Conservation (phyloP, 1,140 invertebrate genomes). For the Amyelois transitella region DNA sequence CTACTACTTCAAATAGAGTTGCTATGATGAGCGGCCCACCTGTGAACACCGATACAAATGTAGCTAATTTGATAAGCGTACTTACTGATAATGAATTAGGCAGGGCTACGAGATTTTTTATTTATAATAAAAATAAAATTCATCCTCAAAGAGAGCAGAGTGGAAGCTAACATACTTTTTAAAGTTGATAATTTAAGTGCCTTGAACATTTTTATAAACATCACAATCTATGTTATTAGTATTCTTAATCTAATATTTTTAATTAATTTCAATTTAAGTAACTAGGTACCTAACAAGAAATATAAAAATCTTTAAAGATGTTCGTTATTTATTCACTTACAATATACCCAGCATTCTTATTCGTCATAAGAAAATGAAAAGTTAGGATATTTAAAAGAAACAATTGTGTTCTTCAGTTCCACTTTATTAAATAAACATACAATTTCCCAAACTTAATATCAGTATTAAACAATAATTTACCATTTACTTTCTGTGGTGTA, state of each 20-base stretch:
- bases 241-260: background rate
- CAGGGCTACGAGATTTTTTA: conserved; percentile 44
- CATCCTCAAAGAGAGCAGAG: conserved; percentile 37
- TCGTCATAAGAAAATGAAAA: background rate
- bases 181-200: background rate
- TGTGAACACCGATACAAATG: conserved; percentile 24
- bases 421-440: background rate
- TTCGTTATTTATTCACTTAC: background rate
- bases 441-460: background rate
- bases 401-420: background rate
- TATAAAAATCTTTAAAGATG: no score
- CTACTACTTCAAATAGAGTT: background rate
- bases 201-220: background rate
- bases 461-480: background rate
- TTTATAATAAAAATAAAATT: conserved; percentile 52
- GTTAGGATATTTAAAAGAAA: background rate
- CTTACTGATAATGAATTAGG: conserved; percentile 49
- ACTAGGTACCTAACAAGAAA: no score
- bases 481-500: background rate
- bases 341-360: background rate
- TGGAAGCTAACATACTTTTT: background rate
- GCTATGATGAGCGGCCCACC: conserved; percentile 2
- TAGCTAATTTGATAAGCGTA: conserved; percentile 37
- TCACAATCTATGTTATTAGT: background rate
- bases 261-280: no score